Conservation (phyloP, 2,888 invertebrate genomes). For the Parapristionchus giblindavisi region DNA sequence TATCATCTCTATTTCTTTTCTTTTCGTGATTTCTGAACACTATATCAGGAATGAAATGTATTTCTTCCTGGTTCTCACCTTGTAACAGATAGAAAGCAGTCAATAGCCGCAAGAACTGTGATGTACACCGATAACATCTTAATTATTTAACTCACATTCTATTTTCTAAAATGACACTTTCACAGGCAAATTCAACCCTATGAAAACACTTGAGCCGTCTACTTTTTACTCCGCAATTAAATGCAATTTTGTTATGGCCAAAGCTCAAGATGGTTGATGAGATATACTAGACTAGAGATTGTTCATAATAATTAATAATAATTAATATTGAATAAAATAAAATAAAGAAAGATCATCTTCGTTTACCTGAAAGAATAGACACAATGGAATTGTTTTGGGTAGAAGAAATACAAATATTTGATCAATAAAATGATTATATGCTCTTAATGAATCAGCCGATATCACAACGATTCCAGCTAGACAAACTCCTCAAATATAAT, state of each 20-base stretch:
- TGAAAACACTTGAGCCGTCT: too few relatives aligned
- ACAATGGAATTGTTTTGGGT: slow-evolving; percentile 63
- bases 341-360: too few relatives aligned
- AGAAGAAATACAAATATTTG: slow-evolving; percentile 62
- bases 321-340: too few relatives aligned
- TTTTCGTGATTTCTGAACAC: background rate
- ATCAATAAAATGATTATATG: slow-evolving; percentile 59
- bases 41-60: background rate
- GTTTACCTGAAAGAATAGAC: slow-evolving; percentile 64
- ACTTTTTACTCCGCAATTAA: slow-evolving; percentile 7
- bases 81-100: slow-evolving; percentile 60
- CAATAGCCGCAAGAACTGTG: slow-evolving; percentile 63
- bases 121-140: slow-evolving; percentile 65
- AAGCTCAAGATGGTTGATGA: too few relatives aligned
- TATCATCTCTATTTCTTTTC: background rate
- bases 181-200: too few relatives aligned
- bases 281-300: too few relatives aligned
- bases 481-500: slow-evolving; percentile 58
- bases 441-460: slow-evolving; percentile 60
- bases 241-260: background rate
- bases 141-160: slow-evolving; percentile 28
- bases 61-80: slow-evolving; percentile 41
- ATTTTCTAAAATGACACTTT: background rate
- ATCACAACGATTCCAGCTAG: slow-evolving; percentile 64
- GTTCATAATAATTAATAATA: background rate